Conservation (phyloP, 1,140 invertebrate genomes). For the Magallana angulata region DNA sequence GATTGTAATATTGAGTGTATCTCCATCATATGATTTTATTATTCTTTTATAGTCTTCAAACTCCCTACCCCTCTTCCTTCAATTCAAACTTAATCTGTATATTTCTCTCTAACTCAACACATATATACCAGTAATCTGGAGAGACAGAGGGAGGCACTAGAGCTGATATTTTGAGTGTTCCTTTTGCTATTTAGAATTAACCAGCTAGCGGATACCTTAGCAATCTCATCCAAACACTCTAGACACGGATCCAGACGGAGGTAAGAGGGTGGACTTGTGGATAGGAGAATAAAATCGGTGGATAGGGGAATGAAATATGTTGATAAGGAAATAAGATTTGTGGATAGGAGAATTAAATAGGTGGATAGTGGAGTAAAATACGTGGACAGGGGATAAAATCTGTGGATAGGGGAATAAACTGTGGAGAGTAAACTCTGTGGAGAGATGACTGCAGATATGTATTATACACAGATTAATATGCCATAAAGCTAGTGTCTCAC, state of each 20-base stretch:
- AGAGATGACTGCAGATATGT: no score
- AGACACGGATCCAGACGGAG: slow-evolving; percentile 86
- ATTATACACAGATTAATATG: no score
- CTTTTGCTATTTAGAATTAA: slow-evolving; percentile 68
- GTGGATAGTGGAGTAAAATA: no score
- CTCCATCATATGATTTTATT: neutral
- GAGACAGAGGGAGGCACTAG: neutral
- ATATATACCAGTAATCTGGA: neutral
- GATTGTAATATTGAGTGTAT: neutral
- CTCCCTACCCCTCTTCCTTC: neutral
- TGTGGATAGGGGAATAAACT: no score
- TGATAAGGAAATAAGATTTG: no score
- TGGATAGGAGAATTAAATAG: no score
- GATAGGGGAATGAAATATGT: no score
- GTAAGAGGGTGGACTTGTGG: slow-evolving; percentile 76
- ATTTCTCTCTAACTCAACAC: neutral
- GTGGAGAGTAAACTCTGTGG: no score
- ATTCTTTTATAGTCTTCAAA: neutral
- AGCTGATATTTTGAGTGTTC: slow-evolving; percentile 7
- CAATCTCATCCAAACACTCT: slow-evolving; percentile 85
- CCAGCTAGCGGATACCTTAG: slow-evolving; percentile 63
- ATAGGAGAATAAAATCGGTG: neutral
- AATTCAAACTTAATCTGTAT: neutral
- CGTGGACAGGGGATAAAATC: no score
- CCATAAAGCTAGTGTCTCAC: no score